A percentile compares a stretch with the other conserved stretches of the same genome.
These are phyloP conservation scores for Baronia brevicornis DNA, from an alignment of 2,888 invertebrate species.

Conservation along the genomic window DNA sequence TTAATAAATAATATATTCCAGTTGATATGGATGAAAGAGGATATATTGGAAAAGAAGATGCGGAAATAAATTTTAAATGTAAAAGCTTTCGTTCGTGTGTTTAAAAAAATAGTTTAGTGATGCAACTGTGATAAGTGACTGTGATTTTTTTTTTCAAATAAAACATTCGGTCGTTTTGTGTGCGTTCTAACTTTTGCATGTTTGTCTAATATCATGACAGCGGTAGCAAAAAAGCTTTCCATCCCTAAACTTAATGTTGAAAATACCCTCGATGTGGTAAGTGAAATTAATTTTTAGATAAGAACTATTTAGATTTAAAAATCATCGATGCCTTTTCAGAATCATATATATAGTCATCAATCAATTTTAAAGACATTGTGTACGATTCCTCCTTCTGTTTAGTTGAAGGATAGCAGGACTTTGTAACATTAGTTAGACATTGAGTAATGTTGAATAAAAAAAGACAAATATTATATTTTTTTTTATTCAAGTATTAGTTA, in stretches of 20 bases:
- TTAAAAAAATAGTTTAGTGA: constrained; percentile 9
- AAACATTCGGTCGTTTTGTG: constrained; percentile 44
- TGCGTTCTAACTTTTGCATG: constrained; percentile 50
- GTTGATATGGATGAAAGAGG: constrained; percentile 21
- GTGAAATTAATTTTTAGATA: constrained; percentile 27
- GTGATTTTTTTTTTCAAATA: constrained; percentile 22
- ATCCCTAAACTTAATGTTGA: constrained; percentile 13
- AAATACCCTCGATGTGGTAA: constrained; percentile 44
- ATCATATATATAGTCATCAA: constrained; percentile 9
- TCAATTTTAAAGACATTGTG: too few relatives aligned
- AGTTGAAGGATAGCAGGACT: too few relatives aligned
- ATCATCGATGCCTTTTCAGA: too few relatives aligned
- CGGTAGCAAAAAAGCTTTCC: constrained; percentile 53
- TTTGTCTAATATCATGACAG: constrained; percentile 51
- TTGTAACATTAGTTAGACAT: too few relatives aligned
- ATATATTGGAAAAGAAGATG: constrained; percentile 11
- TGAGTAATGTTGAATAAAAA: too few relatives aligned
- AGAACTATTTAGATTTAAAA: constrained; percentile 3
- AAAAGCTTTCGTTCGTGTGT: constrained; percentile 9
- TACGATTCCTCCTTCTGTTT: too few relatives aligned
- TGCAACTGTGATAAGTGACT: constrained; percentile 41
- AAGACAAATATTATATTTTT: too few relatives aligned
- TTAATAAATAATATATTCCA: constrained; percentile 30
- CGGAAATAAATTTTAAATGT: constrained; percentile 14
- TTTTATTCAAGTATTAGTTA: too few relatives aligned